Conservation (phyloP, 2,888 invertebrate species). For the Lepeophtheirus nordmannii region DNA sequence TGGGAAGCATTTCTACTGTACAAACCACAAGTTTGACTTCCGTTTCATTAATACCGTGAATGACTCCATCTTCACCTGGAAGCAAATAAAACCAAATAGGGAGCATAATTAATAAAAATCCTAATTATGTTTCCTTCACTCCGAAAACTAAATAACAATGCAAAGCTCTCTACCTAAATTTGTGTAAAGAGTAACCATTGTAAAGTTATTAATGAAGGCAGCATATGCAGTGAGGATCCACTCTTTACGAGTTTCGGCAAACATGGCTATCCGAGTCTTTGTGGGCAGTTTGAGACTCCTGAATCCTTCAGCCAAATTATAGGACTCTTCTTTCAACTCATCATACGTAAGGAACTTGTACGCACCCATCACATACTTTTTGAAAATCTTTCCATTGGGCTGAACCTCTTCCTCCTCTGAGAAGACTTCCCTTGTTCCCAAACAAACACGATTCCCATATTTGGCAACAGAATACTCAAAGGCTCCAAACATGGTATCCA, state of each 20-base stretch:
- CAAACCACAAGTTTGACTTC: constrained; percentile 37
- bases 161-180: constrained; percentile 80
- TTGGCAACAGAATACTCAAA: constrained; percentile 58
- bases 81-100: no score
- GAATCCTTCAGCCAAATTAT: constrained; percentile 66
- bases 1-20: constrained; percentile 70
- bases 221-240: constrained; percentile 95
- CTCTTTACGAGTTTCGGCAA: constrained; percentile 92
- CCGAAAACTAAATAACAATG: no score
- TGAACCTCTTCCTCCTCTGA: constrained; percentile 88
- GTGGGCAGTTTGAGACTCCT: constrained; percentile 58
- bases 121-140: no score
- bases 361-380: constrained; percentile 72
- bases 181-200: constrained; percentile 89
- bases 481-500: constrained; percentile 39
- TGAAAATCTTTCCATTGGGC: constrained; percentile 82
- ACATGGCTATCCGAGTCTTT: constrained; percentile 65
- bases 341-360: constrained; percentile 74
- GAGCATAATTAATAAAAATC: no score
- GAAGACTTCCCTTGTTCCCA: constrained; percentile 76
- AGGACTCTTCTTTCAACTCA: constrained; percentile 57
- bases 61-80: constrained; percentile 65
- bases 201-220: constrained; percentile 82
- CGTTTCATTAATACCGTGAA: constrained; percentile 91
- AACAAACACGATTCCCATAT: constrained; percentile 55